Evolutionary conservation across 2,888 invertebrate genomes (phyloP), one percentile per base, ranked within the genome.

Genomic region (Cephus nigrinus): DNA sequence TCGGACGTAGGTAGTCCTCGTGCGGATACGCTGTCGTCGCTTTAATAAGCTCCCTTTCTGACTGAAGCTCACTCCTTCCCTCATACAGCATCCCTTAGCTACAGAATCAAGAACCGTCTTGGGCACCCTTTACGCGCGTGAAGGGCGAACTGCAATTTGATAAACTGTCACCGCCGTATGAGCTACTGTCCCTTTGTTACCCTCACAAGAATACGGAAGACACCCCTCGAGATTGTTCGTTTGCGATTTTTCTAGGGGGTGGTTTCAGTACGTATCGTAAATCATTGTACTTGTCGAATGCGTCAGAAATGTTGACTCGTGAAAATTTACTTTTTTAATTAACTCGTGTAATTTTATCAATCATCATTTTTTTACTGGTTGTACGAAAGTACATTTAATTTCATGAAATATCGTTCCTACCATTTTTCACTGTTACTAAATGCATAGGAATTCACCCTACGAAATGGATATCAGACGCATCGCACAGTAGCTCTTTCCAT

Each of bases 11-110:
- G 87, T 87, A 55, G 87, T 85, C 85, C 81, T 82, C 82, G 80
- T 84, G 82, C 84, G 71, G 71, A 71, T 71, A 71, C 81, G 83
- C 86, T 85, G 86, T 86, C 86, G 85, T 81, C 84, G 85, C 85
- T 89, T 88, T 89, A 89, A 89, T 89, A 89, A 89, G 89, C 88
- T 85, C 87, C 85, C 85, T 82, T 82, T 83, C 74, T 69, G 77
- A 23, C 55, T 55, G 55, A 55, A 55, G 23, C 23, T 23, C 55
- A 55, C 55, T 55, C 55, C 55, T 55, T 55, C 55, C 55, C 23
- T 55, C 23, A 5, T 23, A 55, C 23, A 55, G 55, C 55, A 55
- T 23, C 55, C 55, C 55, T 55, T 23, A 55, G 55, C 55, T 55
- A 55, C 55, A 55, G 55, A 55, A 55, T 55, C 55, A 55, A 55